Base-by-base conservation (phyloP, 2,113 vertebrate genomes). In the Collichthys lucidus region DNA sequence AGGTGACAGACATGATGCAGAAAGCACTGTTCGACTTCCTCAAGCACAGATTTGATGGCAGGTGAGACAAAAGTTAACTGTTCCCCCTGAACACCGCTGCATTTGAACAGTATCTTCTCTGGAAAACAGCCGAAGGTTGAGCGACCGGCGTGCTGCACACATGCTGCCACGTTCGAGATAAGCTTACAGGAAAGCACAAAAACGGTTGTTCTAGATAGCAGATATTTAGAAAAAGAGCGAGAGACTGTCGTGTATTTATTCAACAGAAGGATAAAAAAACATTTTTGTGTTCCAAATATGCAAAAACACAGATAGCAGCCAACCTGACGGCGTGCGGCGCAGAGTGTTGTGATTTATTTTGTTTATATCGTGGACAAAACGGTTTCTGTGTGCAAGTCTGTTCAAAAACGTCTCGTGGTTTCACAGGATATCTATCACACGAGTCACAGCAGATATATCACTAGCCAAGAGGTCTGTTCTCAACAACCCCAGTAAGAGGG, bases 1-100 rank as follows among this genome's bases (percentile, higher is more conserved):
- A 98, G 97, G 98, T 99, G 3, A 99, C 98, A 19, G 98, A 99
- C 92, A 99, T 99, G 98, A 99, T 99, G 98, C 98, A 99, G 93
- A 99, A 99, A 92, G 98, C 98, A 8, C 94, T 98, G 69, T 99
- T 99, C 14, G 98, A 99, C 91, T 99, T 98, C 92, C 91, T 99
- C 82, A 99, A 99, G 92, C 98, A 98, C 92, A 96, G 97, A 77
- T 99, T 99, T 80, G 98, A 99, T 15, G 98, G 98, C 94, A 97
- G 98, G 98, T 98, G 82, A 94, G 94, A 71, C n/a, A 1, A 14
- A n/a, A 26, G 26, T 26, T 26, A 26, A 26, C 3, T 26, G 26
- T 26, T 26, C 26, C 26, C 26, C 3, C 26, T 26, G 26, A 26
- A 26, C 26, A 4, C 8, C 4, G 4, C 8, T 31, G 17, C 16